Evolutionary conservation across 2,113 vertebrate genomes (phyloP), one percentile per base, ranked within the genome.

Genomic region (Rattus rattus): DNA sequence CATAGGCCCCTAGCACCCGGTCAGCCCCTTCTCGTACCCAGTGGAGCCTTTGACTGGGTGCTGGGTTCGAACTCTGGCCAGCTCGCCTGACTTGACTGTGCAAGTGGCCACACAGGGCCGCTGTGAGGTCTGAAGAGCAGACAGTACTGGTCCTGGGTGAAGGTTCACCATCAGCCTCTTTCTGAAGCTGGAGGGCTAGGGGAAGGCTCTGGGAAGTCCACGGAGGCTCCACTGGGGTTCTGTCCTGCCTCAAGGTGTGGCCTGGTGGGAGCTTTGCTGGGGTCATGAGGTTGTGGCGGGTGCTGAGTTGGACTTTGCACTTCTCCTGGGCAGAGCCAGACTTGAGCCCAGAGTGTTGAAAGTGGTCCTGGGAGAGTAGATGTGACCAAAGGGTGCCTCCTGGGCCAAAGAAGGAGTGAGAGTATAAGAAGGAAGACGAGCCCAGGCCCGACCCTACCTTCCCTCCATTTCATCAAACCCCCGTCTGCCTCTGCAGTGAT

Each of bases 301-400:
- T 5, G 63, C 80, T 59, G 89, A 84, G 91, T 11, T 47, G 92
- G 88, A 69, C 13, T 83, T 96, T 96, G 0, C 47, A 73, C 69
- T 96, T 97, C 93, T 94, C 97, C 36, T 47, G 87, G 81, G 98
- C 98, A 96, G 98, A 98, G 97, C 97, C 96, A 77, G 98, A 97
- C 95, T 98, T 99, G 95, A 98, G 98, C 54, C 98, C 73, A 0
- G 98, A 97, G 88, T 98, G 98, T 80, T 98, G 99, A 89, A 92
- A 65, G 56, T 12, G 0, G 1, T 95, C 92, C 90, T 98, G 98
- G 95, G 98, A 98, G 73, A 92, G 98, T 92, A 99, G 98, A 97
- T 99, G 99, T 88, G 99, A 99, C 98, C 99, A 99, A 83, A 99
- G 99, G 4, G 97, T 99, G 84, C 99, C 99, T 97, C 99, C 99